phyloP scores from a whole-genome alignment of 1,140 invertebrate genomes.

The Drepana arcuata region DNA sequence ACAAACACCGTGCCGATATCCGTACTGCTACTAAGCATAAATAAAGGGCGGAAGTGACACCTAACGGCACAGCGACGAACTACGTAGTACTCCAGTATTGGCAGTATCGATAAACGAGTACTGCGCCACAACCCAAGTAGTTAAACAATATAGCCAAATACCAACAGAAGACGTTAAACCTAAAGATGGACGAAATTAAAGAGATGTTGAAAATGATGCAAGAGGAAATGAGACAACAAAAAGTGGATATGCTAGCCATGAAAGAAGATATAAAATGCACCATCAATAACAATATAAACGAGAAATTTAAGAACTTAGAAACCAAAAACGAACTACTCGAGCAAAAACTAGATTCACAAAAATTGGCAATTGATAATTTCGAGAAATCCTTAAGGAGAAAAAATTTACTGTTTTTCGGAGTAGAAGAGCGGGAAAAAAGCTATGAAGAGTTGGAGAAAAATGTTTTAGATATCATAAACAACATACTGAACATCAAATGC shows the following conservation, averaged over 20 bases:
- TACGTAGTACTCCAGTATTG: not conserved
- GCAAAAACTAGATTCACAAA: slow-evolving; percentile 16
- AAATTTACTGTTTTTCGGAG: slow-evolving; percentile 20
- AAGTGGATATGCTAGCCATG: slow-evolving; percentile 17
- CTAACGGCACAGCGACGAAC: not conserved
- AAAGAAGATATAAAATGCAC: slow-evolving; percentile 20
- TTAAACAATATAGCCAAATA: not conserved
- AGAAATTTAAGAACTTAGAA: slow-evolving; percentile 19
- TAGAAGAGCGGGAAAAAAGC: slow-evolving; percentile 17
- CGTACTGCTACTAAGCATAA: too few relatives aligned
- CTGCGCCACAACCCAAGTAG: not conserved
- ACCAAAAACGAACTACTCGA: slow-evolving; percentile 13
- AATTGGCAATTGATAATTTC: slow-evolving; percentile 12
- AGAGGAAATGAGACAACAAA: slow-evolving; percentile 15
- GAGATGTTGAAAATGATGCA: slow-evolving; percentile 17
- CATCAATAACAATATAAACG: slow-evolving; percentile 17
- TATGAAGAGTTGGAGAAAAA: slow-evolving; percentile 14
- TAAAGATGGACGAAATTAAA: slow-evolving; percentile 22
- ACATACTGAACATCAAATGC: slow-evolving; percentile 15
- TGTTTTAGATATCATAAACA: slow-evolving; percentile 18
- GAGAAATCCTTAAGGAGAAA: slow-evolving; percentile 13
- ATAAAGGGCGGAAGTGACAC: not conserved
- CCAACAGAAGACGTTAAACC: slow-evolving; percentile 9
- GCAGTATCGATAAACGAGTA: not conserved
- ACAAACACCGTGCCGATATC: too few relatives aligned